Evolutionary conservation across 2,797 vertebrate genomes (phyloP), one percentile per base, ranked within the genome.

Genomic region (Rallus crepitans): DNA sequence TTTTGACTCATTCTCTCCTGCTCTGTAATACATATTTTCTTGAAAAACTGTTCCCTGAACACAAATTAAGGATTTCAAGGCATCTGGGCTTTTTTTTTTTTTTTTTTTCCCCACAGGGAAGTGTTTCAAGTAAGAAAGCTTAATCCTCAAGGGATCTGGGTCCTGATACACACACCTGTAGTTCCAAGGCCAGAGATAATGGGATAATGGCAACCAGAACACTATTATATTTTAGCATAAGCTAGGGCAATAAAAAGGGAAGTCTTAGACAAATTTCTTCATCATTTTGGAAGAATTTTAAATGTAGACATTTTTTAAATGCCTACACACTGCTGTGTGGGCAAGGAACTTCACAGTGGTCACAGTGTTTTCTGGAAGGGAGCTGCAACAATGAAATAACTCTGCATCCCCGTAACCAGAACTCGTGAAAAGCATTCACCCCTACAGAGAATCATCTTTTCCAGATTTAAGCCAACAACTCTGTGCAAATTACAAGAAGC

Each of bases 401-500:
- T 84, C 42, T 70, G 25, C 42, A 83, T 64, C 13, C 7, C 56
- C 24, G 42, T 47, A 79, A 70, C 21, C 4, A 73, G 45, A 87
- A 59, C 39, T 92, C 2, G 2, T 6, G 16, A 71, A 89, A 93
- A 81, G 52, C 52, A 56, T 70, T 79, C 35, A 76, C 30, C 21
- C 31, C 68, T 28, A 47, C 3, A 57, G 63, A 94, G 28, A 93
- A 76, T 31, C 89, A 90, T 79, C 24, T 77, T 63, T 87, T 64
- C 37, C 45, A 50, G 45, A 77, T 85, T 94, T 85, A 82, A 89
- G 48, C 33, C 85, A 91, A 61, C 15, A 47, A 28, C 27, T 48
- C 63, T 6, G 30, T 75, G 17, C n/a, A 95, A 89, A 95, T 92
- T 91, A 50, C 27, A 93, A 84, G 72, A 93, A 83, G n/a, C 28